A percentile compares a stretch with the other conserved stretches of the same genome.
These are phyloP conservation scores for Cinara cedri DNA, from an alignment of 2,888 invertebrate species.

Conservation along the genomic window DNA sequence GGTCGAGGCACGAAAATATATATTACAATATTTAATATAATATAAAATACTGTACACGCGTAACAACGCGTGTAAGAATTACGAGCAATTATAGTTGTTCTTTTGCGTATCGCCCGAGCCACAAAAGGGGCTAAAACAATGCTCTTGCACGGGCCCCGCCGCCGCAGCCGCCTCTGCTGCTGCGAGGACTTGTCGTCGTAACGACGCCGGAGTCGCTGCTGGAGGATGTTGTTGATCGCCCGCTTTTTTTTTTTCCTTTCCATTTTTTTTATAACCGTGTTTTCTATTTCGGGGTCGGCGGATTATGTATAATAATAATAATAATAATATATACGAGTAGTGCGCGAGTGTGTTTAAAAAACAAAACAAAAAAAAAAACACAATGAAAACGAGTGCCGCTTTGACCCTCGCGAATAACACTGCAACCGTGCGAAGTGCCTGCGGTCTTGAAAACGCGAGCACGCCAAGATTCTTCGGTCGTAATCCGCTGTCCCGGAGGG, in stretches of 20 bases:
- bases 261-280: not conserved
- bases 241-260: not conserved
- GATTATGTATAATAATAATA: not conserved
- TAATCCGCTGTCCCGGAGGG: not conserved
- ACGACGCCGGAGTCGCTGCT: not conserved
- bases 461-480: not conserved
- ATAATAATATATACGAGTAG: not conserved
- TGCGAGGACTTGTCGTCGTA: conserved; percentile 29
- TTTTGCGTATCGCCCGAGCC: not conserved
- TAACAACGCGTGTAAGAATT: conserved; percentile 33
- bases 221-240: conserved; percentile 22
- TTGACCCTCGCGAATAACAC: conserved; percentile 16
- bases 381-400: conserved; percentile 37
- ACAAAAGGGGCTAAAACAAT: conserved; percentile 45
- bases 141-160: too few relatives aligned
- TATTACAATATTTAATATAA: not conserved
- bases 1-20: conserved; percentile 18
- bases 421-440: conserved; percentile 6
- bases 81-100: conserved; percentile 51
- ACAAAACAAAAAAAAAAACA: not conserved
- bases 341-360: not conserved
- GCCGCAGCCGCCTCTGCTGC: too few relatives aligned
- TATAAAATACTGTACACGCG: not conserved
- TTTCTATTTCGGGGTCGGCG: not conserved
- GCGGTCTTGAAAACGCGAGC: conserved; percentile 1